Conservation (phyloP, 2,797 vertebrate species). For the Cygnus olor region DNA sequence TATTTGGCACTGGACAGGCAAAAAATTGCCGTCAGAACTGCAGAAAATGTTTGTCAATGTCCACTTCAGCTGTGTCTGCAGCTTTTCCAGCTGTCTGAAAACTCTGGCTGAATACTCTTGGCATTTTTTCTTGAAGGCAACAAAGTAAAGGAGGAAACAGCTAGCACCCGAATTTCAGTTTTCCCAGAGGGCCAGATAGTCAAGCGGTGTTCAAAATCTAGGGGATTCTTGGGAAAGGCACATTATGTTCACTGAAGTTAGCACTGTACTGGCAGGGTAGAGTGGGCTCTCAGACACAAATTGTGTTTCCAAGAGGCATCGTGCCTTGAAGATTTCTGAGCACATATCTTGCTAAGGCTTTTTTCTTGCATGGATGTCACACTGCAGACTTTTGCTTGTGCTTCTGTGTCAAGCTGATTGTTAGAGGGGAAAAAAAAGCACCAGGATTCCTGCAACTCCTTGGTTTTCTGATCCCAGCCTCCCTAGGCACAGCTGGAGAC, state of each 20-base stretch:
- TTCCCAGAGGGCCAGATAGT: not conserved
- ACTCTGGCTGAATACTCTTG: slow-evolving; percentile 23
- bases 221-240: not conserved
- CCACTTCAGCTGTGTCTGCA: slow-evolving; percentile 54
- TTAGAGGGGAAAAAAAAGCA: not conserved
- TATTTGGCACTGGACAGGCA: not conserved
- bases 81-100: slow-evolving; percentile 50
- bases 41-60: slow-evolving; percentile 42
- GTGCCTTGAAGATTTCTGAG: not conserved
- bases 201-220: not conserved
- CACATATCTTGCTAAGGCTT: not conserved
- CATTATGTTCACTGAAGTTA: not conserved
- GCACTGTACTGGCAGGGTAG: not conserved
- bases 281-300: not conserved
- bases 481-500: not conserved
- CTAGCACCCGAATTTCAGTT: not conserved
- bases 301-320: not conserved
- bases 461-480: not conserved
- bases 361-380: not conserved
- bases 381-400: not conserved
- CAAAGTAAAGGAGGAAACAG: not conserved
- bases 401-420: not conserved
- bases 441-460: not conserved
- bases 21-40: not conserved
- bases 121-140: slow-evolving; percentile 36